These are phyloP conservation scores for Argyresthia albistria DNA, from an alignment of 2,888 invertebrate genomes.

Conservation along the genomic window DNA sequence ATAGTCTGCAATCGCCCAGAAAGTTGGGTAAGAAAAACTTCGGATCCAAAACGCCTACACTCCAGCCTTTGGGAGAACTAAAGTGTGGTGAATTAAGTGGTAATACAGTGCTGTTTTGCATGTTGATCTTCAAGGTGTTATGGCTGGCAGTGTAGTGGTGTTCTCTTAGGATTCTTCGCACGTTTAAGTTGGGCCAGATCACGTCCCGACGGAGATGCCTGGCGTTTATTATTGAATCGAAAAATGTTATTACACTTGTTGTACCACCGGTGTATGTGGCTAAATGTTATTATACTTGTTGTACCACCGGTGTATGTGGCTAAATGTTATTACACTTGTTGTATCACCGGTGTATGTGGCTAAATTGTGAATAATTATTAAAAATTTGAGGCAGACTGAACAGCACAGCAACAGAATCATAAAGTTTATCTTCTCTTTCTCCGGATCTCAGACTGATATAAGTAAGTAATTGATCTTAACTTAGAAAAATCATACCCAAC, in stretches of 20 bases:
- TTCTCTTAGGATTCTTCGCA: conserved; percentile 31
- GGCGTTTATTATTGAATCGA: conserved; percentile 57
- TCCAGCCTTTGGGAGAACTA: conserved; percentile 20
- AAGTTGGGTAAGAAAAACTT: conserved; percentile 33
- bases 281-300: conserved; percentile 49
- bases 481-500: too few relatives aligned
- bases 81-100: conserved; percentile 21
- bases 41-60: conserved; percentile 19
- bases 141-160: not conserved
- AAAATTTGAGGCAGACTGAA: too few relatives aligned
- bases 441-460: too few relatives aligned
- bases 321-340: conserved; percentile 49
- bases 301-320: too few relatives aligned
- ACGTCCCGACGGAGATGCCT: conserved; percentile 34
- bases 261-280: too few relatives aligned
- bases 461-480: too few relatives aligned
- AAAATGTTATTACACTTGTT: conserved; percentile 49
- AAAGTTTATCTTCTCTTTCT: too few relatives aligned
- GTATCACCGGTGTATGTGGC: conserved; percentile 6
- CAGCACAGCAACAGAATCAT: too few relatives aligned
- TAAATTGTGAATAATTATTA: too few relatives aligned
- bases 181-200: conserved; percentile 33
- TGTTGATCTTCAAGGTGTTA: not conserved
- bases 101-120: conserved; percentile 40
- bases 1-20: conserved; percentile 19